Evolutionary conservation across 2,888 invertebrate genomes (phyloP), one percentile per base, ranked within the genome.

Genomic region (Torymus auratus): DNA sequence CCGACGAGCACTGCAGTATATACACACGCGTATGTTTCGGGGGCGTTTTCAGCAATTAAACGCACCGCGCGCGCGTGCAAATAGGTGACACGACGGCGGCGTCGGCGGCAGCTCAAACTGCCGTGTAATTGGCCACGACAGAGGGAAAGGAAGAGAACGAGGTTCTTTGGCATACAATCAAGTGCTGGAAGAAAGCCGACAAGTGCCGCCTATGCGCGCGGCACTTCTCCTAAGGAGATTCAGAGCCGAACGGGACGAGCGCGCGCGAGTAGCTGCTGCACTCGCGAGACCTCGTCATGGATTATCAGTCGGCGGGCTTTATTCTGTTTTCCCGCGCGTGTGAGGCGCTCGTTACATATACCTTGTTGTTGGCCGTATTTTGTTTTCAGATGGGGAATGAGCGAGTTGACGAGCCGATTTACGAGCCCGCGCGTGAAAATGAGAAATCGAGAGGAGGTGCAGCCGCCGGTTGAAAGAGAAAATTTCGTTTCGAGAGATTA

Each of bases 171-270:
- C 82, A 82, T 79, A 82, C 79, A 82, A 82, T 82, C 72, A 79
- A 82, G 79, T 82, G 78, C 79, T 72, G 14, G 78, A 81, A 82
- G 82, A 82, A 82, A 82, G 79, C 79, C 71, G 80, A 78, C 80
- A 80, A 82, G 75, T 80, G 82, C 83, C 83, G 80, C 83, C 41
- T 41, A 7, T 41, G 41, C 7, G 7, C 41, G 41, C 41, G 41
- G 41, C 83, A 83, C 79, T 83, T 84, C 84, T 85, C 79, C 82
- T 84, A 84, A 85, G 84, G 85, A 84, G 86, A 89, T 89, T 88
- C 85, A 88, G 88, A 89, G 88, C 88, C 87, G 88, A 89, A 89
- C 88, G 87, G 84, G 61, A 67, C 28, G 50, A 69, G 41, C 12
- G 61, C n/a, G 61, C 17, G 53, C 41, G n/a, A n/a, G n/a, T n/a